These are phyloP conservation scores for Cynocephalus volans DNA, from an alignment of 2,113 vertebrate genomes.

Conservation along the genomic window DNA sequence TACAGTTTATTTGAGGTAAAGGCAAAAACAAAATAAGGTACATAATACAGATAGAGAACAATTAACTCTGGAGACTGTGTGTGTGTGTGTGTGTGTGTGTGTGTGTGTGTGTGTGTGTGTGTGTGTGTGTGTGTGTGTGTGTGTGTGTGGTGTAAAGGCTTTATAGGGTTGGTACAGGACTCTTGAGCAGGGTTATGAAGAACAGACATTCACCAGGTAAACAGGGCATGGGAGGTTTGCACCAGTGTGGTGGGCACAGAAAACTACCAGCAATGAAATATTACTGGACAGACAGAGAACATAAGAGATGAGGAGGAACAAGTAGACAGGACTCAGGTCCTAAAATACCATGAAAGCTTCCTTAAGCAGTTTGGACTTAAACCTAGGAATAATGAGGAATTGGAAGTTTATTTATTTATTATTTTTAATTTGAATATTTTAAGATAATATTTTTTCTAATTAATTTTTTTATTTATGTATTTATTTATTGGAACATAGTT, in stretches of 20 bases:
- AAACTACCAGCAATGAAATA: neutral
- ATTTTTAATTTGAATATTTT: no score
- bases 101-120: neutral
- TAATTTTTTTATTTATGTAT: no score
- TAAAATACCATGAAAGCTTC: neutral
- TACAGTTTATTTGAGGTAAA: neutral
- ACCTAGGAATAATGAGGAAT: neutral
- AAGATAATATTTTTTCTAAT: no score
- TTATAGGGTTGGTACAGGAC: neutral
- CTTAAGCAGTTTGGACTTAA: neutral
- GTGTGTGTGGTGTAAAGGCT: neutral
- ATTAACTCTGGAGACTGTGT: neutral
- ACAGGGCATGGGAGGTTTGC: neutral
- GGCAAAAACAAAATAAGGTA: neutral
- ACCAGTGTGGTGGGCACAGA: neutral
- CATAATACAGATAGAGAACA: neutral
- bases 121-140: neutral
- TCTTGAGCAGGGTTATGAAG: neutral
- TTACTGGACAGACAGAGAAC: neutral
- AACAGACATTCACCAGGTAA: neutral
- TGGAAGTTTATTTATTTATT: neutral
- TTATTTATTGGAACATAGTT: no score
- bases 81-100: neutral
- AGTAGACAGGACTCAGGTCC: neutral
- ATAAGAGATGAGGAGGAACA: neutral